Evolutionary conservation across 1,140 invertebrate genomes (phyloP).

Genomic region (Microplitis demolitor): DNA sequence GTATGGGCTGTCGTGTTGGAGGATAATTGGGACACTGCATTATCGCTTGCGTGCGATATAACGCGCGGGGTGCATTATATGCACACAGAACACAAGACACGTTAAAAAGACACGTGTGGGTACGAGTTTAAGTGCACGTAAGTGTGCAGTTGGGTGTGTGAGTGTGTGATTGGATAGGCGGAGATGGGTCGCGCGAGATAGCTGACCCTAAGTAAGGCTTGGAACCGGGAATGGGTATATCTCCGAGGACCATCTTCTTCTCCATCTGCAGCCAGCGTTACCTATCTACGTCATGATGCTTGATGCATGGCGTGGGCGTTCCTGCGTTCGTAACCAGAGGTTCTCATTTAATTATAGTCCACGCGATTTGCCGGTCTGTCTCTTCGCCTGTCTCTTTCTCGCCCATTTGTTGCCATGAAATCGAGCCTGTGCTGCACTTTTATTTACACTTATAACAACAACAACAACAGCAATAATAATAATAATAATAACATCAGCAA

Average conservation of each 20-base stretch:
- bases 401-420: neutral
- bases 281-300: constrained; percentile 55
- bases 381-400: neutral
- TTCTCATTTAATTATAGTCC: constrained; percentile 55
- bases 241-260: constrained; percentile 59
- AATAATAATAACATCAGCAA: too few species aligned
- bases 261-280: constrained; percentile 54
- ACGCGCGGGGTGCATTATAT: constrained; percentile 36
- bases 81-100: too few species aligned
- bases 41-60: constrained; percentile 51
- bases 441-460: too few species aligned
- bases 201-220: constrained; percentile 51
- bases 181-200: constrained; percentile 62
- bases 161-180: constrained; percentile 62
- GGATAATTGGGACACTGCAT: constrained; percentile 56
- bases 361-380: neutral
- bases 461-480: too few species aligned
- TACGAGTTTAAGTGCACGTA: too few species aligned
- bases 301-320: constrained; percentile 63
- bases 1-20: constrained; percentile 47
- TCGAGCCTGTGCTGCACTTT: too few species aligned
- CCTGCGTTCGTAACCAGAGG: constrained; percentile 50
- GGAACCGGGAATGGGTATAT: constrained; percentile 42
- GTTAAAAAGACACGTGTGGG: too few species aligned
- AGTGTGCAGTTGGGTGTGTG: too few species aligned